Conservation (phyloP, 2,113 vertebrate species). For the Amia ocellicauda region DNA sequence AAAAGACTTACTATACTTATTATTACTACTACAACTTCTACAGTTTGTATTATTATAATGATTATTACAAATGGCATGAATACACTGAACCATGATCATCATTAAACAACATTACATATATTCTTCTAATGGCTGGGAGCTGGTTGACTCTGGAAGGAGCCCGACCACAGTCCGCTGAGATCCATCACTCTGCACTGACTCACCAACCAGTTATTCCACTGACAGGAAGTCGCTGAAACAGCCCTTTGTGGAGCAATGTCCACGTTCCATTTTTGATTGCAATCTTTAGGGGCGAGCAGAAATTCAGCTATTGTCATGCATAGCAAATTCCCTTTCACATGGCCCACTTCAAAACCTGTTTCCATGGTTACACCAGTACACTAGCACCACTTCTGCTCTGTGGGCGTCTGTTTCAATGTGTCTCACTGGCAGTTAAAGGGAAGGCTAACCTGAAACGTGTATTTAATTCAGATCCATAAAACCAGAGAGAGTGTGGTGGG, state of each 20-base stretch:
- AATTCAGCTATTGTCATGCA: background rate
- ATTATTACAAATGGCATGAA: no score
- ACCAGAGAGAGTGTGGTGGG: no score
- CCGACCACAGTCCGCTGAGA: background rate
- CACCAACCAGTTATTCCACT: background rate
- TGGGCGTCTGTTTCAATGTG: background rate
- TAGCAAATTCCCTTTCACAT: background rate
- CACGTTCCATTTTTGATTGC: background rate
- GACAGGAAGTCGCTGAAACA: background rate
- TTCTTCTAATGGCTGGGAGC: no score
- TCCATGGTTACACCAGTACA: background rate
- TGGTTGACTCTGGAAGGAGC: background rate
- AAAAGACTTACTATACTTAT: no score
- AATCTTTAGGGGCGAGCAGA: background rate
- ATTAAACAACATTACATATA: no score
- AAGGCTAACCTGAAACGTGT: background rate
- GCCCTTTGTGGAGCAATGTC: background rate
- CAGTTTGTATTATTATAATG: no score
- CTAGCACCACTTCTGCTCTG: background rate
- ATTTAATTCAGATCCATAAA: background rate
- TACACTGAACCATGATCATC: no score
- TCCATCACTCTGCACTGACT: no score
- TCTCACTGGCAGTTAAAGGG: background rate
- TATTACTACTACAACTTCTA: no score
- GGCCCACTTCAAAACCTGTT: background rate